Evolutionary conservation across 1,140 invertebrate species (phyloP).

Genomic region (Trypoxylus dichotomus): DNA sequence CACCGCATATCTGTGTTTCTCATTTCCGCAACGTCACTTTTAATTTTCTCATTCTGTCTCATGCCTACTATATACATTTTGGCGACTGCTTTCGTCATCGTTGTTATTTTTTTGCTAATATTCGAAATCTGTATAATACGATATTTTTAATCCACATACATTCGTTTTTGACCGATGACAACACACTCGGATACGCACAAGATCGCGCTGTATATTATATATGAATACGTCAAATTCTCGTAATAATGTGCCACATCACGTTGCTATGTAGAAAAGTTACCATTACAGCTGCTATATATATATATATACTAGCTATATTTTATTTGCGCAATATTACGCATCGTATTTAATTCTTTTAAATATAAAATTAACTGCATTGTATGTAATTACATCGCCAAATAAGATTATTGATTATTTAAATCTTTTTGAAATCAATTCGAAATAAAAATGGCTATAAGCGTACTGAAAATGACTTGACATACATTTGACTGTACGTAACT

Average conservation of each 20-base stretch:
- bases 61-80: no score
- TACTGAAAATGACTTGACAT: not conserved
- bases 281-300: not conserved
- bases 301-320: not conserved
- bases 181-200: not conserved
- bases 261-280: not conserved
- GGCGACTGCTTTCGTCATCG: no score
- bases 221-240: not conserved
- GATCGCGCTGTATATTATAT: not conserved
- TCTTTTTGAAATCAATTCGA: not conserved
- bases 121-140: no score
- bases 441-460: not conserved
- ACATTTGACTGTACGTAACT: not conserved
- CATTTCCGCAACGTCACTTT: not conserved
- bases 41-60: not conserved
- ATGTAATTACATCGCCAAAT: no score
- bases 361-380: no score
- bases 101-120: not conserved
- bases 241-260: slow-evolving; percentile 6
- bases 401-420: not conserved
- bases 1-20: not conserved
- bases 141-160: not conserved
- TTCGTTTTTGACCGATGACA: not conserved
- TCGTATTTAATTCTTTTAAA: not conserved
- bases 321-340: not conserved